Conservation (phyloP, 2,888 invertebrate genomes). For the Macropis europaea region DNA sequence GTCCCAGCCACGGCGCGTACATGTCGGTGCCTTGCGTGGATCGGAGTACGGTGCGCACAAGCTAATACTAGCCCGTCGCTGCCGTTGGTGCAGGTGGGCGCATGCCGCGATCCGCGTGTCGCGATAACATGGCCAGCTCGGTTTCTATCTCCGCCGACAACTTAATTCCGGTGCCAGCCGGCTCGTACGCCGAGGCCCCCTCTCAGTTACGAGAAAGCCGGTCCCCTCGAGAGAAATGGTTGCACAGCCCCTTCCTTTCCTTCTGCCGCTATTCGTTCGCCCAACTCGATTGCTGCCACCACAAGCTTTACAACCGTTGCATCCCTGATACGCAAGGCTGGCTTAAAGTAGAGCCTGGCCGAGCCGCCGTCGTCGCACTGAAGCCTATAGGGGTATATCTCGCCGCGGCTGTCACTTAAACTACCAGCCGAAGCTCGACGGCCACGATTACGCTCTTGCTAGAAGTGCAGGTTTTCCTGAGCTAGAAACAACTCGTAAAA, state of each 20-base stretch:
- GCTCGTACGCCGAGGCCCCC: slow-evolving; percentile 18
- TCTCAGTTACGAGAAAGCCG: slow-evolving; percentile 13
- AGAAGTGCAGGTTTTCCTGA: background rate
- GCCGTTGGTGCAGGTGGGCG: slow-evolving; percentile 64
- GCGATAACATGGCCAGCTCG: slow-evolving; percentile 69
- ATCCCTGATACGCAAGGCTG: slow-evolving; percentile 18
- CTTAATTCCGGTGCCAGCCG: slow-evolving; percentile 67
- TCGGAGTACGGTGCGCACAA: slow-evolving; percentile 15
- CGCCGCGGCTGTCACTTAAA: slow-evolving; percentile 34
- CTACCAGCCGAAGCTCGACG: slow-evolving; percentile 24
- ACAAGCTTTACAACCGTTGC: slow-evolving; percentile 11
- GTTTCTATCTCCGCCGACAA: slow-evolving; percentile 70
- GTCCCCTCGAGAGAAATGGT: slow-evolving; percentile 16
- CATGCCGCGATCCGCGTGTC: slow-evolving; percentile 69
- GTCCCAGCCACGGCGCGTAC: slow-evolving; percentile 6
- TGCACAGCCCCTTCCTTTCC: background rate
- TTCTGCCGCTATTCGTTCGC: background rate
- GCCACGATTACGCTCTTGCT: slow-evolving; percentile 28
- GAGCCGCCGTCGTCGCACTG: background rate
- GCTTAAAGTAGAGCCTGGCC: slow-evolving; percentile 15
- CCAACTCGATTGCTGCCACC: slow-evolving; percentile 2
- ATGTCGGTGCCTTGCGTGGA: slow-evolving; percentile 37
- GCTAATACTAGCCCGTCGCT: slow-evolving; percentile 37
- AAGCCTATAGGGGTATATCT: slow-evolving; percentile 14
- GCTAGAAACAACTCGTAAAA: background rate